Evolutionary conservation across 2,113 vertebrate genomes (phyloP), one percentile per base, ranked within the genome.

Genomic region (Apistogramma diplotaenia): DNA sequence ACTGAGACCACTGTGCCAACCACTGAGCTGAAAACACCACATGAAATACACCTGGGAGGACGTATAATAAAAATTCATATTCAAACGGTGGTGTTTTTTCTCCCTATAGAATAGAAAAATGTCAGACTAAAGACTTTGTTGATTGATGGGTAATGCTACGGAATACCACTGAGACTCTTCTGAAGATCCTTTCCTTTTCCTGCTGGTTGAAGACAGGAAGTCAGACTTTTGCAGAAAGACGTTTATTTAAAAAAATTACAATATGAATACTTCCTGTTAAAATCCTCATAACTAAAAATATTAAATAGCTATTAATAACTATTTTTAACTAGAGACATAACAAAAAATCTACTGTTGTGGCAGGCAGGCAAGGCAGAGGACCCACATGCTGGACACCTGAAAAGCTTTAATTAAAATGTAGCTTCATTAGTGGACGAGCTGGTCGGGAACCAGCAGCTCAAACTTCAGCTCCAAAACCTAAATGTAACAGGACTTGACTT

Each of bases 111-210:
- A 0, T 11, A 9, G 71, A 76, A 33, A 27, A 46, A 81, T 12
- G 60, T 80, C 54, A 46, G 43, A 53, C 23, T 60, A 25, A 67
- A 35, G 62, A 76, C 33, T 46, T n/a, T 49, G 29, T 7, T 71
- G 79, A 74, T 25, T 84, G 67, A 84, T 19, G 54, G 55, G 4
- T 46, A 43, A 61, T 33, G 35, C 59, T 61, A 37, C 35, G 27
- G 19, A 74, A 46, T 21, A 19, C 15, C 61, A 46, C 23, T 8
- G 61, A 67, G n/a, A n/a, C n/a, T n/a, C n/a, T n/a, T n/a, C n/a
- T n/a, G n/a, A n/a, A n/a, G n/a, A n/a, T n/a, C n/a, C n/a, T n/a
- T 53, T 70, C 23, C 27, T 70, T 49, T 46, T 49, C 49, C 40
- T 12, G 0, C 46, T 1, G 3, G 18, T 3, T 49, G 43, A 70